phyloP scores from a whole-genome alignment of 2,888 invertebrate genomes.

The Cheilosia vulpina region DNA sequence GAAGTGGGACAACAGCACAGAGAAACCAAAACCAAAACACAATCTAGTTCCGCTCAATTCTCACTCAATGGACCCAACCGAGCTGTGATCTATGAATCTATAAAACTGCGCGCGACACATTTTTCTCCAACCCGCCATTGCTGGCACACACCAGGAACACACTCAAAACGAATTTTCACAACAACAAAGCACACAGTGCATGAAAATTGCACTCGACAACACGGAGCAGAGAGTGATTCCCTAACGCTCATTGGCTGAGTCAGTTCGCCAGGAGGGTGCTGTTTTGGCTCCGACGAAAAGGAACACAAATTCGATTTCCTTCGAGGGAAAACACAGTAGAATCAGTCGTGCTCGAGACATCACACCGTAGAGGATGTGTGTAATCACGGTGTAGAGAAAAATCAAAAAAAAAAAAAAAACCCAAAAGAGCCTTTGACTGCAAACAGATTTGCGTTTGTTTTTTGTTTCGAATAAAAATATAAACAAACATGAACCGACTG shows the following conservation, averaged over 20 bases:
- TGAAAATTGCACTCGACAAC: neutral
- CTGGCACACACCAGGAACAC: conserved; percentile 1
- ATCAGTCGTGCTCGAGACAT: conserved; percentile 74
- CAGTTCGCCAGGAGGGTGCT: conserved; percentile 48
- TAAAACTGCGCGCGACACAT: conserved; percentile 14
- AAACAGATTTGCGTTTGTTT: conserved; percentile 1
- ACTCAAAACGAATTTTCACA: conserved; percentile 56
- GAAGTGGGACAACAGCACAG: conserved; percentile 7
- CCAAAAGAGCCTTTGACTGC: neutral
- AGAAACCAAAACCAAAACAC: conserved; percentile 14
- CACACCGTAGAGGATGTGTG: conserved; percentile 60
- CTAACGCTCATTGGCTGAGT: conserved; percentile 68
- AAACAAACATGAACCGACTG: conserved; percentile 50
- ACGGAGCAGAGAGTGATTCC: conserved; percentile 50
- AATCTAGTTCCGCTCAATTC: conserved; percentile 7
- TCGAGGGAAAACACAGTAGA: conserved; percentile 61
- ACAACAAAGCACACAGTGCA: neutral
- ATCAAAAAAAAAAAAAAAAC: conserved; percentile 1
- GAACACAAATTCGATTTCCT: conserved; percentile 70
- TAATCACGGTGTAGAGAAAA: conserved; percentile 51
- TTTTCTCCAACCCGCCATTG: neutral
- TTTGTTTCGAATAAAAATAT: conserved; percentile 35
- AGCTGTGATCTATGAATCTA: neutral
- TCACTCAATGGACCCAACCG: conserved; percentile 41
- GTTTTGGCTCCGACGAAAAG: conserved; percentile 47